phyloP scores from a whole-genome alignment of 1,140 invertebrate genomes.

The Copidosoma floridanum region DNA sequence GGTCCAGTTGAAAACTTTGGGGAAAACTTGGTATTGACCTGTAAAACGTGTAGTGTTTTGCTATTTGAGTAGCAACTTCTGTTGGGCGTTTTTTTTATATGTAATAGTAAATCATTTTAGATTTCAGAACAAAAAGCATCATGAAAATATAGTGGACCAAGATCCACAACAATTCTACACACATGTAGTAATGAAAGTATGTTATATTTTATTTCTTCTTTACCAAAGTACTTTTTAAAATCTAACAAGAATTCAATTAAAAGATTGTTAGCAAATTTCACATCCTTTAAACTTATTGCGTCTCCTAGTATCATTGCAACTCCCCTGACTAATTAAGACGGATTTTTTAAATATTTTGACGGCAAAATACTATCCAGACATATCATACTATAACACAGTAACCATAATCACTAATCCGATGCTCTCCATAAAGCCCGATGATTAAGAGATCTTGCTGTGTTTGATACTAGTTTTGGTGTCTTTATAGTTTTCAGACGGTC shows the following conservation, averaged over 20 bases:
- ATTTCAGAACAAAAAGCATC: slow-evolving; percentile 14
- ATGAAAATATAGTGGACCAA: slow-evolving; percentile 11
- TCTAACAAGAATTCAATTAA: slow-evolving; percentile 2
- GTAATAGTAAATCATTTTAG: slow-evolving; percentile 8
- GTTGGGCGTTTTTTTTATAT: slow-evolving; percentile 14
- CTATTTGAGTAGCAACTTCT: slow-evolving; percentile 15
- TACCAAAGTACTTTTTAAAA: slow-evolving; percentile 9
- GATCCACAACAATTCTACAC: background rate
- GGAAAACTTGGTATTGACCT: slow-evolving; percentile 1
- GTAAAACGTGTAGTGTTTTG: slow-evolving; percentile 15
- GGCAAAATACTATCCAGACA: slow-evolving; percentile 19
- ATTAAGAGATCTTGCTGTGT: slow-evolving; percentile 10
- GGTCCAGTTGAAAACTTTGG: background rate
- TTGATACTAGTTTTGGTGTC: slow-evolving; percentile 23
- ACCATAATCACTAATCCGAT: slow-evolving; percentile 27
- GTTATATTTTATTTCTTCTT: slow-evolving; percentile 11
- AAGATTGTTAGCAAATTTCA: slow-evolving; percentile 3
- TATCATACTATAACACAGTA: slow-evolving; percentile 17
- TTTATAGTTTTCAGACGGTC: slow-evolving; percentile 3
- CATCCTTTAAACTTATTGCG: slow-evolving; percentile 4
- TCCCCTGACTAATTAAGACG: slow-evolving; percentile 10
- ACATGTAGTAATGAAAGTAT: slow-evolving; percentile 10
- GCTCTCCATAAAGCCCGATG: slow-evolving; percentile 28
- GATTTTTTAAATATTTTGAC: slow-evolving; percentile 23
- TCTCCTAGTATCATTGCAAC: slow-evolving; percentile 11